Percentiles rank a stretch among this genome's conserved stretches.
Evolutionary conservation across 2,797 vertebrate species (phyloP).

Genomic region (Phoebastria nigripes): DNA sequence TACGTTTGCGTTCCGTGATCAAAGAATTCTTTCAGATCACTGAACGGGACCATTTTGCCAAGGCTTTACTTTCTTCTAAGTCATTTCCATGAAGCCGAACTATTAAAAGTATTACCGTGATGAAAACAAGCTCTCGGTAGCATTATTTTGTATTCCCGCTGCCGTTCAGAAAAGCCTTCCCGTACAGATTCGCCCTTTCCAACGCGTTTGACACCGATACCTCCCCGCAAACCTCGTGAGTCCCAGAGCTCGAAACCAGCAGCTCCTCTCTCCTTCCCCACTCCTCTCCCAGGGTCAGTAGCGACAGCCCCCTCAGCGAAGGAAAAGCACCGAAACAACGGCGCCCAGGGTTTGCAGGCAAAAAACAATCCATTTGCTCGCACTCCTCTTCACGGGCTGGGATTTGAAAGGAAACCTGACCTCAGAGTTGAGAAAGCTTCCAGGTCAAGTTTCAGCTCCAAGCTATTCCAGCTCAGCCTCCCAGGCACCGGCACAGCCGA

Average conservation of each 20-base stretch:
- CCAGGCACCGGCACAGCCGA: background rate
- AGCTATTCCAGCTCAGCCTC: background rate
- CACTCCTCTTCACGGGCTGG: background rate
- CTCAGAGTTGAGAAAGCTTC: background rate
- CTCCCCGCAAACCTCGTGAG: background rate
- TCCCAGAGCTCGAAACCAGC: background rate
- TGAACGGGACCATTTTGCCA: background rate
- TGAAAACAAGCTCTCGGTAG: background rate
- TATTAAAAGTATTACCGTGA: background rate
- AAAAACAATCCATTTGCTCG: background rate
- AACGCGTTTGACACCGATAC: accelerated
- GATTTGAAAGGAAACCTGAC: conserved; percentile 37
- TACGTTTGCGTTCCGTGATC: accelerated
- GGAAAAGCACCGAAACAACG: background rate
- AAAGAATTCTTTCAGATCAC: background rate
- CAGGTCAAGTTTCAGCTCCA: conserved; percentile 34
- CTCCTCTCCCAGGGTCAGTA: background rate
- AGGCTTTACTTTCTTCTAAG: background rate
- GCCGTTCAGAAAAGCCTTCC: background rate
- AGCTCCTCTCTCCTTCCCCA: background rate
- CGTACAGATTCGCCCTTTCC: background rate
- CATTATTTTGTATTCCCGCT: background rate
- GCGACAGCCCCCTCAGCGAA: background rate
- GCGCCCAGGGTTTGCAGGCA: background rate
- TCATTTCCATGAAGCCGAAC: background rate